phyloP scores from a whole-genome alignment of 1,140 invertebrate species.

The Harpegnathos saltator region DNA sequence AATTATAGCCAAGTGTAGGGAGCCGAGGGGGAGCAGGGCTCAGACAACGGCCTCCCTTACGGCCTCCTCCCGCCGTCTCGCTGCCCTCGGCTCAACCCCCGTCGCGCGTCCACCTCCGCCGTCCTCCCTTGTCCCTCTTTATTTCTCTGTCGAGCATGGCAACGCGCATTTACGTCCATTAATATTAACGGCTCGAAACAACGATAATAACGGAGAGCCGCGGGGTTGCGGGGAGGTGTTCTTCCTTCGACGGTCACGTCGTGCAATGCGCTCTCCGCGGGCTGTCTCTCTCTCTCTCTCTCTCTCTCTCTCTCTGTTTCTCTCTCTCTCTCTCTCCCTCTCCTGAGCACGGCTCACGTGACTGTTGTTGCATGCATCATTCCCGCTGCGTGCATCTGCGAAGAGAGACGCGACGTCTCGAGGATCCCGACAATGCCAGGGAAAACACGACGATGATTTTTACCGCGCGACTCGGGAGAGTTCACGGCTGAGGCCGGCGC shows the following conservation, averaged over 20 bases:
- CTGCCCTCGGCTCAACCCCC: conserved; percentile 54
- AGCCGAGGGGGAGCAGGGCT: conserved; percentile 21
- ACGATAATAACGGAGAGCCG: conserved; percentile 78
- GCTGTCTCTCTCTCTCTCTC: too few relatives aligned
- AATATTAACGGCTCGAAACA: conserved; percentile 81
- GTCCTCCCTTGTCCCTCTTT: conserved; percentile 29
- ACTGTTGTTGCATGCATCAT: conserved; percentile 52
- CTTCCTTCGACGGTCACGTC: conserved; percentile 68
- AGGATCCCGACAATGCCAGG: conserved; percentile 35
- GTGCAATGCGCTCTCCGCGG: background rate
- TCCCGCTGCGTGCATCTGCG: background rate
- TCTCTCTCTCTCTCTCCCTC: too few relatives aligned
- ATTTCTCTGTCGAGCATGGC: conserved; percentile 57
- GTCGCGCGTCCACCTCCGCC: conserved; percentile 24
- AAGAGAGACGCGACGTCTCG: background rate
- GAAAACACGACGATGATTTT: conserved; percentile 43
- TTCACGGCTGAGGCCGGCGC: conserved; percentile 16
- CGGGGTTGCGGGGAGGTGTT: conserved; percentile 69
- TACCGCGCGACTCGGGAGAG: conserved; percentile 31
- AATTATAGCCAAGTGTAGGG: conserved; percentile 72
- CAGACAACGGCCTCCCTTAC: conserved; percentile 44
- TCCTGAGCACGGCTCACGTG: conserved; percentile 53
- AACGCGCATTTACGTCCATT: conserved; percentile 77
- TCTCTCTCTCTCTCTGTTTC: too few relatives aligned
- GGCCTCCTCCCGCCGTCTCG: conserved; percentile 32